These are phyloP conservation scores for Squalus acanthias DNA, from an alignment of 2,797 vertebrate genomes.

Conservation along the genomic window DNA sequence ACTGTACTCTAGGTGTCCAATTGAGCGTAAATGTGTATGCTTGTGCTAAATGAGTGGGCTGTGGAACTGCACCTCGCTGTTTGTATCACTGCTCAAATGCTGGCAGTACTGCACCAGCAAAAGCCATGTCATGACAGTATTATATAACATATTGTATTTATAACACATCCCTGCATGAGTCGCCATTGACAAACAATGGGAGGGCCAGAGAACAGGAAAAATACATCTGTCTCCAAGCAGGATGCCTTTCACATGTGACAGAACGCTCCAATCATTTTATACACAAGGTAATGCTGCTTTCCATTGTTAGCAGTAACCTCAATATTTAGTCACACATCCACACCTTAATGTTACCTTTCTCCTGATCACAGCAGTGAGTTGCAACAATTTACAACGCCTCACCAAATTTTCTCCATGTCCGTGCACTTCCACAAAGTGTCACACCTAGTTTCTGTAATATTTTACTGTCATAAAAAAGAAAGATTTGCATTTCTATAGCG, in stretches of 20 bases:
- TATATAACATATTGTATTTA: constrained; percentile 33
- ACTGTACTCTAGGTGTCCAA: not conserved
- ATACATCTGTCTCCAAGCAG: constrained; percentile 21
- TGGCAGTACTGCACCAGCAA: not conserved
- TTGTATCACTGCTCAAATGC: no score
- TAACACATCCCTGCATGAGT: constrained; percentile 6
- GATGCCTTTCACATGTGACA: not conserved
- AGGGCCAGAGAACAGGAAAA: not conserved
- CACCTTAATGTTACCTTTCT: not conserved
- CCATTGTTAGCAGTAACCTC: not conserved
- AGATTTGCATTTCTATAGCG: no score
- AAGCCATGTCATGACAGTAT: not conserved
- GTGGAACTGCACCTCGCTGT: not conserved
- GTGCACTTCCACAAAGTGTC: not conserved
- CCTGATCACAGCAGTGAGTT: not conserved
- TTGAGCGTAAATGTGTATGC: not conserved
- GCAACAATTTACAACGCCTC: not conserved
- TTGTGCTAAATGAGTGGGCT: not conserved
- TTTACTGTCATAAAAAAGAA: not conserved
- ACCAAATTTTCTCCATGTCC: not conserved
- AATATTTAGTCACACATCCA: not conserved
- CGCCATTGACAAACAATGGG: not conserved
- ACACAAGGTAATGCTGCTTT: not conserved
- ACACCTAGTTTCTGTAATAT: not conserved
- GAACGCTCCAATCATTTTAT: not conserved